Conservation (phyloP, 2,888 invertebrate genomes). For the Theretra japonica region DNA sequence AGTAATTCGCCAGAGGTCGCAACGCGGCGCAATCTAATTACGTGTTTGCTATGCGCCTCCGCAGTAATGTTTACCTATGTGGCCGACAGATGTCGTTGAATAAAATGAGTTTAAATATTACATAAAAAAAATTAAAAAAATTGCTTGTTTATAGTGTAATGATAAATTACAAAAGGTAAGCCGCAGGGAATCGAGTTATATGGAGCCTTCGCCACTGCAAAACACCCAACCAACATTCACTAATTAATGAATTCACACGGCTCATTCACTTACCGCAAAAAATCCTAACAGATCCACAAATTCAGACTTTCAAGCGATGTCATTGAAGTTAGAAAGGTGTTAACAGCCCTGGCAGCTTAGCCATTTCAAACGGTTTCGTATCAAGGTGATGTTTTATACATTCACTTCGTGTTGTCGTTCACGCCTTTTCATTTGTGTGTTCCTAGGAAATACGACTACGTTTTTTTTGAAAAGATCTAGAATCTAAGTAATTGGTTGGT, state of each 20-base stretch:
- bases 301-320: slow-evolving; percentile 35
- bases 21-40: too few relatives aligned
- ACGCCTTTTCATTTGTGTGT: not conserved
- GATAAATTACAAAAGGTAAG: too few relatives aligned
- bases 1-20: too few relatives aligned
- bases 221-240: not conserved
- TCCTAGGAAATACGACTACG: not conserved
- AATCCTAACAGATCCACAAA: slow-evolving; percentile 1
- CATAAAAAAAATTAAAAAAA: too few relatives aligned
- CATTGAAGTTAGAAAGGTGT: slow-evolving; percentile 57
- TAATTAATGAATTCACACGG: not conserved
- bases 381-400: slow-evolving; percentile 40
- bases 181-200: too few relatives aligned
- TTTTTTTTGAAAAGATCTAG: not conserved
- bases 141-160: too few relatives aligned
- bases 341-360: slow-evolving; percentile 18
- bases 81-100: too few relatives aligned
- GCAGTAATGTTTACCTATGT: too few relatives aligned
- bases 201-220: too few relatives aligned
- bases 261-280: not conserved
- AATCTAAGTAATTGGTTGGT: not conserved
- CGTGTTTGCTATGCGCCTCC: too few relatives aligned
- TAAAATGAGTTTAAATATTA: too few relatives aligned
- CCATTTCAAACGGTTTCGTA: slow-evolving; percentile 42
- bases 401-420: slow-evolving; percentile 12